Base-by-base conservation (phyloP, 2,797 vertebrate genomes). In the Schizopygopsis malacanthus region DNA sequence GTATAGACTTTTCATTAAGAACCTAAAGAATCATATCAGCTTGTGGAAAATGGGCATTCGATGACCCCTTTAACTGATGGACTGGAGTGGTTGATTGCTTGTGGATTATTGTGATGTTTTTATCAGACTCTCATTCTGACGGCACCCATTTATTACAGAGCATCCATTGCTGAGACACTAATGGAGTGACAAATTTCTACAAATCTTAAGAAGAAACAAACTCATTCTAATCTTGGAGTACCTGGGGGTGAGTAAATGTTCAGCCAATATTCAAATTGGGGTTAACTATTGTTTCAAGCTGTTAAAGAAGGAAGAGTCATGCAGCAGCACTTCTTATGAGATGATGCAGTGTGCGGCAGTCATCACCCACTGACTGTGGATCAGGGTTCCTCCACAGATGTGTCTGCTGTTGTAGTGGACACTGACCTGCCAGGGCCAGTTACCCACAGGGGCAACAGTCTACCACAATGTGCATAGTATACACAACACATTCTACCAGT, bases 341-440 rank as follows among this genome's bases (percentile, higher is more conserved):
- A 0, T 0, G 0, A 93, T 86, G 85, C 93, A 95, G 90, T 93
- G 93, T n/a, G 93, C 92, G 67, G 94, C 92, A 4, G 93, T 93
- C 33, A 95, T 85, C 5, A 95, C 91, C 94, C 94, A 95, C 13
- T 91, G 56, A 25, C 63, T 25, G 85, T 70, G 91, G 89, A 95
- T 93, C 37, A 95, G 88, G 18, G 92, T 93, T 72, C 93, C 94
- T 63, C 94, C 94, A 84, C 95, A 95, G 41, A 87, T 43, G 67
- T 94, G 93, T 20, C 0, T 0, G 0, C 1, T 0, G 0, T 0
- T 2, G 4, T 54, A 0, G 56, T 93, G 91, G 1, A 95, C 0
- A 28, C 94, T 94, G 86, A 86, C 92, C 88, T 93, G 92, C 94
- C 94, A 95, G 12, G 94, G 95, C 94, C 94, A 95, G 0, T 88